A percentile compares a stretch with the other conserved stretches of the same genome.
phyloP scores from a whole-genome alignment of 2,113 vertebrate species.

The Scophthalmus maximus region DNA sequence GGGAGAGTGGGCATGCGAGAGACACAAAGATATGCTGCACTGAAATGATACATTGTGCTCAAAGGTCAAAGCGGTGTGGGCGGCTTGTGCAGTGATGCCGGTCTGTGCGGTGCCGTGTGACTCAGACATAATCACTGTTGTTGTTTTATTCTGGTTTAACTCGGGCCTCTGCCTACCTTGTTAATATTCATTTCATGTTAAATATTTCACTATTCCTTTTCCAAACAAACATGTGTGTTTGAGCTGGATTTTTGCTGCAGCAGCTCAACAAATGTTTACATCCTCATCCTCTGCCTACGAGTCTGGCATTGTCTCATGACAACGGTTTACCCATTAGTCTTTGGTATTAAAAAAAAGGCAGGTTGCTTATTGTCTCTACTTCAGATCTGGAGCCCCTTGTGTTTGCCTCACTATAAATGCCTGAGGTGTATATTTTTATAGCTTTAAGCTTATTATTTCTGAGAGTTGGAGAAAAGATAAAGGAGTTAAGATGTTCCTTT shows the following conservation, averaged over 20 bases:
- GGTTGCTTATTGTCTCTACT: constrained; percentile 7
- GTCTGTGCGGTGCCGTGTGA: constrained; percentile 19
- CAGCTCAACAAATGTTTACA: constrained; percentile 42
- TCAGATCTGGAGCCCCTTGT: constrained; percentile 36
- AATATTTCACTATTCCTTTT: constrained; percentile 44
- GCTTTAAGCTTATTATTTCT: constrained; percentile 52
- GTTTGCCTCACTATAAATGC: constrained; percentile 57
- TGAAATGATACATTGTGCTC: constrained; percentile 14
- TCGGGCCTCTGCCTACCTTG: constrained; percentile 13
- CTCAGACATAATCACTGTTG: constrained; percentile 32
- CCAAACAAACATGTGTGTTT: constrained; percentile 24
- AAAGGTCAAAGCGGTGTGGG: constrained; percentile 48
- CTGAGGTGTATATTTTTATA: constrained; percentile 40
- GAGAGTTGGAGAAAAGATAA: constrained; percentile 29
- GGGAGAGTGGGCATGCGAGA: constrained; percentile 1
- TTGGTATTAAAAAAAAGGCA: constrained; percentile 50
- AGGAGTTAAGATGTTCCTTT: constrained; percentile 41
- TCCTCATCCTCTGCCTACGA: constrained; percentile 55
- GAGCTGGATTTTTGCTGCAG: constrained; percentile 21
- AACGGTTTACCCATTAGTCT: constrained; percentile 56
- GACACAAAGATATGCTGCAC: neutral
- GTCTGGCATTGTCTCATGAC: constrained; percentile 50
- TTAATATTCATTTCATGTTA: constrained; percentile 42
- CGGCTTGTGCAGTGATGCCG: constrained; percentile 6
- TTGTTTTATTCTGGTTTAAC: constrained; percentile 20